Conservation (phyloP, 2,888 invertebrate species). For the Andrena bucephala region DNA sequence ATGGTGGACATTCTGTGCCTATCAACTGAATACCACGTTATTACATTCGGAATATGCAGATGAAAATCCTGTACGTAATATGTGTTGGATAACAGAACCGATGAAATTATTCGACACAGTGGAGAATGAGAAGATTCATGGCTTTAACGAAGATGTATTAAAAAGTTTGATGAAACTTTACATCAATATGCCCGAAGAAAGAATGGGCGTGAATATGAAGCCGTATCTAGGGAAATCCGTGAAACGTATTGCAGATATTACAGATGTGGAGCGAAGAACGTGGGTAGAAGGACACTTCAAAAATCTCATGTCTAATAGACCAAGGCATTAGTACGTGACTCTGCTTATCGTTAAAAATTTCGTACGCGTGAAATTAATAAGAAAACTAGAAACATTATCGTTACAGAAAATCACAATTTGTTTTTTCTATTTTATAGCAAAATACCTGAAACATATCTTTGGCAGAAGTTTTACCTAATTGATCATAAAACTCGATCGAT, state of each 20-base stretch:
- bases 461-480: constrained; percentile 94
- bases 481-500: constrained; percentile 89
- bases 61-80: constrained; percentile 90
- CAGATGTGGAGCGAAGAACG: constrained; percentile 88
- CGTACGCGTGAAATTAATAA: not conserved
- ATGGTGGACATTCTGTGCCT: constrained; percentile 93
- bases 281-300: constrained; percentile 91
- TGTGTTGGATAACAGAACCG: constrained; percentile 92
- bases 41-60: constrained; percentile 88
- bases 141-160: constrained; percentile 93
- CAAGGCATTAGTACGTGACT: constrained; percentile 85
- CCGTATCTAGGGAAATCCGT: constrained; percentile 90
- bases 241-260: constrained; percentile 89
- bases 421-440: constrained; percentile 78
- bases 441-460: constrained; percentile 90
- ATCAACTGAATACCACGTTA: constrained; percentile 95
- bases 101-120: constrained; percentile 91
- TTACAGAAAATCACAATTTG: too few relatives aligned
- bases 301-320: constrained; percentile 89
- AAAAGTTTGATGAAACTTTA: constrained; percentile 91
- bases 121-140: constrained; percentile 89
- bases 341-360: not conserved
- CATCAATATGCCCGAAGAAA: constrained; percentile 88
- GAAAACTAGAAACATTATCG: not conserved
- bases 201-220: constrained; percentile 88